phyloP scores from a whole-genome alignment of 2,888 invertebrate species.

The Heliconius aoede region DNA sequence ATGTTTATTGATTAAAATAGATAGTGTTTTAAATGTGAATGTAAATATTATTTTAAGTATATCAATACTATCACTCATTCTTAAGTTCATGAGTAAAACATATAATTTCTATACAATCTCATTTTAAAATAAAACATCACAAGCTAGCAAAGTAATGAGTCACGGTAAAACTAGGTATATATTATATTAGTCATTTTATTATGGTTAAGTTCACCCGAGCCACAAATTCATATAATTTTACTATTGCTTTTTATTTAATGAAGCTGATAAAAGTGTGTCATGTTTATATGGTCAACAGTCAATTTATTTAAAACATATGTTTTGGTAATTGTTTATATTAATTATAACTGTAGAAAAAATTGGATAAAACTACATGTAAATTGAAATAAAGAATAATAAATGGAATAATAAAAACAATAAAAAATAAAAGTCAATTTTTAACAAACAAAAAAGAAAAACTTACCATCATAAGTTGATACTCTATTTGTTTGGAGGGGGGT shows the following conservation, averaged over 20 bases:
- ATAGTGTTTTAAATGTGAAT: background rate
- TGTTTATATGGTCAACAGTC: background rate
- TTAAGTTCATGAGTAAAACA: background rate
- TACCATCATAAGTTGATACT: slow-evolving; percentile 81
- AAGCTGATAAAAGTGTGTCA: background rate
- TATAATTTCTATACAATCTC: background rate
- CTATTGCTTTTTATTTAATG: background rate
- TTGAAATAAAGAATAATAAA: background rate
- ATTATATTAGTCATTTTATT: slow-evolving; percentile 22
- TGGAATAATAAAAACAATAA: slow-evolving; percentile 13
- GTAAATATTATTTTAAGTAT: background rate
- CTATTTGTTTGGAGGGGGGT: slow-evolving; percentile 83
- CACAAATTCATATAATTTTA: slow-evolving; percentile 16
- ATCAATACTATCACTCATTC: background rate
- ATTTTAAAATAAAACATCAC: background rate
- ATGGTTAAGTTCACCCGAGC: slow-evolving; percentile 7
- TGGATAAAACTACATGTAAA: background rate
- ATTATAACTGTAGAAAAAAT: background rate
- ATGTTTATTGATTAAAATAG: background rate
- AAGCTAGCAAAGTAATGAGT: slow-evolving; percentile 9
- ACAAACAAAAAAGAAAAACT: slow-evolving; percentile 52
- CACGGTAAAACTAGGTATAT: background rate
- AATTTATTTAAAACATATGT: background rate
- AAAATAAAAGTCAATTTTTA: slow-evolving; percentile 14
- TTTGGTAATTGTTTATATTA: background rate